phyloP scores from a whole-genome alignment of 2,797 vertebrate species.

The Ciconia nigra region DNA sequence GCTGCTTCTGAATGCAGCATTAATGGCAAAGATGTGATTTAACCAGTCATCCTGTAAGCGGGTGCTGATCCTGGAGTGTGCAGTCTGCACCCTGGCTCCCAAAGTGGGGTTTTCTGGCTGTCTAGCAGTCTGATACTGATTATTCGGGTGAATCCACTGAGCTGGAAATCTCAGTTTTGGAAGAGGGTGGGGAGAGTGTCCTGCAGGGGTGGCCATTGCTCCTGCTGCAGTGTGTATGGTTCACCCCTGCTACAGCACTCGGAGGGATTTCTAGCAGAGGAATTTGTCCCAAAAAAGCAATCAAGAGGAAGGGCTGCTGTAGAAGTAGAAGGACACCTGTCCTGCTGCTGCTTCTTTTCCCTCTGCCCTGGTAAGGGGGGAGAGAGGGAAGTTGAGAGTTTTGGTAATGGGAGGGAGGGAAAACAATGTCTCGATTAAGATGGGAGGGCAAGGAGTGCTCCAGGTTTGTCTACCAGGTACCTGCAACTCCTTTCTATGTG shows the following conservation, averaged over 20 bases:
- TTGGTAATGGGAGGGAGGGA: neutral
- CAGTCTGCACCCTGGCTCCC: neutral
- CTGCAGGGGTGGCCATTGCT: neutral
- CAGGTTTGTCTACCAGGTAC: neutral
- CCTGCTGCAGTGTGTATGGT: neutral
- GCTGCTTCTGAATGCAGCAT: neutral
- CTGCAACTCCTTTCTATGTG: neutral
- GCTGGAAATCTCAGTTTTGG: neutral
- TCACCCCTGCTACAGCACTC: neutral
- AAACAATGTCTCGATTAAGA: neutral
- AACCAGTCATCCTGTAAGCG: neutral
- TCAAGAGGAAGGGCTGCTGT: neutral
- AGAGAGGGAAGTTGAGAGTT: neutral
- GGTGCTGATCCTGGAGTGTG: neutral
- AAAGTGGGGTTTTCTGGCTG: neutral
- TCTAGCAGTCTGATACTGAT: neutral
- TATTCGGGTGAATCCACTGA: neutral
- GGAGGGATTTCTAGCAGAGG: neutral
- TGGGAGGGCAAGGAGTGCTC: neutral
- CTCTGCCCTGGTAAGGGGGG: neutral
- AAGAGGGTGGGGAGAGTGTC: neutral
- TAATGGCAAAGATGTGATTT: neutral
- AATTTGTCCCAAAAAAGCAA: neutral
- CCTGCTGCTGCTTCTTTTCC: neutral
- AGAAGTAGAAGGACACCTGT: neutral